Percentiles rank a stretch among this genome's conserved stretches.
These are phyloP conservation scores for Ephialtes manifestator DNA, from an alignment of 2,888 invertebrate genomes.

Conservation along the genomic window DNA sequence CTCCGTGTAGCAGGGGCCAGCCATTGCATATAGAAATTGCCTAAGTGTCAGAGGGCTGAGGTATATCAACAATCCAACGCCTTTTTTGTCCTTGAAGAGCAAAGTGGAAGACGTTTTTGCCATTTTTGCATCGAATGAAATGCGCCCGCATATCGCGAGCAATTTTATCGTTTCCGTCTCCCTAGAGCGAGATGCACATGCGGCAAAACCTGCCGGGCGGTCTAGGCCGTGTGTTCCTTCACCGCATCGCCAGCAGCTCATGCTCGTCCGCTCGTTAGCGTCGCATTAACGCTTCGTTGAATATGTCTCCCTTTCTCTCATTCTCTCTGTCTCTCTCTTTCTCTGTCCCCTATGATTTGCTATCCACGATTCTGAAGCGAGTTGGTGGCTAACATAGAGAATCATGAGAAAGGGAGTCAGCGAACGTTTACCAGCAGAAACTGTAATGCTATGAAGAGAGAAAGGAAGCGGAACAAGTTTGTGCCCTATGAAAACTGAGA, in stretches of 20 bases:
- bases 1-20: too few relatives aligned
- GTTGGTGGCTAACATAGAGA: conserved; percentile 2
- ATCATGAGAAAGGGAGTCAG: conserved; percentile 30
- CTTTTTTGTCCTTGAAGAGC: not conserved
- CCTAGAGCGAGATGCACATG: conserved; percentile 10
- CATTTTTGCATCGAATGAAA: not conserved
- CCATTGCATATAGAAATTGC: too few relatives aligned
- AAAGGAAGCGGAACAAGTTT: not conserved
- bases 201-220: conserved; percentile 9
- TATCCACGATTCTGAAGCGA: not conserved
- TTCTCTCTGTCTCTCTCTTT: not conserved
- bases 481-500: conserved; percentile 6
- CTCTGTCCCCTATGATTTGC: not conserved
- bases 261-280: conserved; percentile 64
- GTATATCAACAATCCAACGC: not conserved
- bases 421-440: conserved; percentile 1
- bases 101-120: not conserved
- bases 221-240: conserved; percentile 45
- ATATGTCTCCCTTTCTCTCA: conserved; percentile 12
- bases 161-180: conserved; percentile 41
- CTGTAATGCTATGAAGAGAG: too few relatives aligned
- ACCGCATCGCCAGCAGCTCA: conserved; percentile 54
- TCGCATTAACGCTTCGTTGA: conserved; percentile 68
- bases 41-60: too few relatives aligned
- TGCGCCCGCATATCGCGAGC: conserved; percentile 52